These are phyloP conservation scores for Centropus unirufus DNA, from an alignment of 2,113 vertebrate species.

Conservation along the genomic window DNA sequence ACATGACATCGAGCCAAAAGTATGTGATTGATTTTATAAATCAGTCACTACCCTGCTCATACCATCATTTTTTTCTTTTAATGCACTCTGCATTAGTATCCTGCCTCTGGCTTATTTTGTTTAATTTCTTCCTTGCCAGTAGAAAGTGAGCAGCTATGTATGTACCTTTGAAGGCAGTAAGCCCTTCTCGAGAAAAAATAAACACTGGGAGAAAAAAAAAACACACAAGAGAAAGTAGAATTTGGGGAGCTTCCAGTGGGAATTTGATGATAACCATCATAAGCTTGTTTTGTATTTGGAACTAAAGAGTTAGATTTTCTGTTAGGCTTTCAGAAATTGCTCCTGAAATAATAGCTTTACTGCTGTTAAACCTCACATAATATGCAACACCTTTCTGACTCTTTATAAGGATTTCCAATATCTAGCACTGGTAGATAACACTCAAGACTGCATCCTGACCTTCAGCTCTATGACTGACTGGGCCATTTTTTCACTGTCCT, in stretches of 20 bases:
- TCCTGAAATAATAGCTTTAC: conserved; percentile 42
- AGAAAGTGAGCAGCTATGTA: neutral
- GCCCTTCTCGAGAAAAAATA: neutral
- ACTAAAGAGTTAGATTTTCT: conserved; percentile 49
- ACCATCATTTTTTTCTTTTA: conserved; percentile 45
- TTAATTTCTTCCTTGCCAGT: conserved; percentile 54
- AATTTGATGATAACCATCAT: conserved; percentile 20
- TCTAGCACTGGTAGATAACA: conserved; percentile 56
- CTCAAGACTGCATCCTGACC: conserved; percentile 49
- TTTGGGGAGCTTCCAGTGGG: conserved; percentile 6
- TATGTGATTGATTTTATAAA: conserved; percentile 54
- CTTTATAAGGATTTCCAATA: conserved; percentile 46
- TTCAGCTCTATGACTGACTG: conserved; percentile 54
- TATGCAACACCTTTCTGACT: conserved; percentile 40
- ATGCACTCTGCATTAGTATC: conserved; percentile 64
- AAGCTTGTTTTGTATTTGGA: conserved; percentile 35
- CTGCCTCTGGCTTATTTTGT: conserved; percentile 59
- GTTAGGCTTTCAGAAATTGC: conserved; percentile 49
- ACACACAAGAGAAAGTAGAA: neutral
- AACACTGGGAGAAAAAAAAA: neutral
- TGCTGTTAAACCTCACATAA: conserved; percentile 36
- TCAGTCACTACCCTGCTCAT: conserved; percentile 43
- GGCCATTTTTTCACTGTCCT: conserved; percentile 38
- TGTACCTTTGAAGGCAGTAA: conserved; percentile 7
- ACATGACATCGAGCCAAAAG: conserved; percentile 47